A percentile compares a stretch with the other conserved stretches of the same genome.
These are phyloP conservation scores for Poecilia wingei DNA, from an alignment of 2,797 vertebrate genomes.

Conservation along the genomic window DNA sequence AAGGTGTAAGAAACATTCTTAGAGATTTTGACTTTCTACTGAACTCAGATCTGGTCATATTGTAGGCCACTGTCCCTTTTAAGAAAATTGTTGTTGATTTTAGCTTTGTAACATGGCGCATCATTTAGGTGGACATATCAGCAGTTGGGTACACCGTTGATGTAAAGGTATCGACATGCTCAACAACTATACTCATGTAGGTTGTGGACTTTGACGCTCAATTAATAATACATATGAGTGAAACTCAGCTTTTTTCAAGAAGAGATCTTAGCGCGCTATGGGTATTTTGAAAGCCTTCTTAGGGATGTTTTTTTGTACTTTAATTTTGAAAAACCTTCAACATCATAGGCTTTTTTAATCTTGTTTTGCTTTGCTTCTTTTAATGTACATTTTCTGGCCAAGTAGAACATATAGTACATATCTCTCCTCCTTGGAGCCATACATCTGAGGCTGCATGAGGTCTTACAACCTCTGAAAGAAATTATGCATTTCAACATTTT, in stretches of 20 bases:
- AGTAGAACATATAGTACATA: background rate
- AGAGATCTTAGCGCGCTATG: too few relatives aligned
- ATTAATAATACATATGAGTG: background rate
- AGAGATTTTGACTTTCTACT: background rate
- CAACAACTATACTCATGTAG: background rate
- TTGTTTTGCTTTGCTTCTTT: background rate
- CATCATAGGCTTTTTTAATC: background rate
- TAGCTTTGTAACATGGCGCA: background rate
- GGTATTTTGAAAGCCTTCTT: background rate
- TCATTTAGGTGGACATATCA: background rate
- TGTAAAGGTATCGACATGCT: background rate
- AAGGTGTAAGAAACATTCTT: background rate
- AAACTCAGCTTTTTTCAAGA: background rate
- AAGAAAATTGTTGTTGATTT: background rate
- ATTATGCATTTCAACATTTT: background rate
- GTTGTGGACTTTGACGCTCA: background rate
- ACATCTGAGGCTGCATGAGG: background rate
- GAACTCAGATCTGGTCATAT: background rate
- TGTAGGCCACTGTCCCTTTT: too few relatives aligned
- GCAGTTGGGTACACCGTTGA: background rate
- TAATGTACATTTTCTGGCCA: background rate
- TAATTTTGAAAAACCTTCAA: background rate
- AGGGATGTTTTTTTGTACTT: background rate
- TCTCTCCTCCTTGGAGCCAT: background rate
- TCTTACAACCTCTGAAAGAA: background rate